Base-by-base conservation (phyloP, 1,140 invertebrate genomes). In the Eupristina koningsbergeri region DNA sequence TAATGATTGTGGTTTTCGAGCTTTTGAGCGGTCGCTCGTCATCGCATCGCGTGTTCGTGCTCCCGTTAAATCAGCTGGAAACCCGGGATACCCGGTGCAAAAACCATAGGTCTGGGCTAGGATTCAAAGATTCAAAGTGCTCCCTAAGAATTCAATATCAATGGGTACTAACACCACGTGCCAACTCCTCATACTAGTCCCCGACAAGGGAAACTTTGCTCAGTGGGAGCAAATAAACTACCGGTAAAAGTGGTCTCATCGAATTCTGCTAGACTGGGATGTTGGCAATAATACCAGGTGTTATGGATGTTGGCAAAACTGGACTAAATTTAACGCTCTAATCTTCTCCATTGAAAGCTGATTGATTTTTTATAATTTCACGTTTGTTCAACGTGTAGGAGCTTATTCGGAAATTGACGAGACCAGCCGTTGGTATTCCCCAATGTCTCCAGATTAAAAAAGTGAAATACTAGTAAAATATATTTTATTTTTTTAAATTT, bases 21-120 rank as follows among this genome's bases (percentile, higher is more conserved):
- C 15, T 6, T n/a, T 11, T 7, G 17, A 34, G 15, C 1, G 47
- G 7, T 50, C 7, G 47, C 1, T 15, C 13, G 47, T 15, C 47
- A 9, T 15, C 47, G 47, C 47, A 15, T 7, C 47, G 7, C 15
- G 15, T 26, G 26, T 26, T 19, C 53, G 26, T 26, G 22, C 9
- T 19, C 17, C 80, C 73, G 80, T 75, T 75, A 82, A 82, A 82
- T 82, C 74, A 63, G 80, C 64, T 79, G 45, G 61, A 83, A 80
- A 76, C 61, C 47, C 71, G 1, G 64, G 58, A 58, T 82, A 79
- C 63, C 53, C 47, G 85, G 74, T 67, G 73, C 61, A 58, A 86
- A 80, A 83, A 77, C 61, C 58, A 78, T 83, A 64, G 71, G 53
- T 58, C 13, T 50, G 8, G 47, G 8, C 8, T 50, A 3, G 22